Conservation (phyloP, 2,888 invertebrate genomes). For the Cataglyphis rosenhaueri region DNA sequence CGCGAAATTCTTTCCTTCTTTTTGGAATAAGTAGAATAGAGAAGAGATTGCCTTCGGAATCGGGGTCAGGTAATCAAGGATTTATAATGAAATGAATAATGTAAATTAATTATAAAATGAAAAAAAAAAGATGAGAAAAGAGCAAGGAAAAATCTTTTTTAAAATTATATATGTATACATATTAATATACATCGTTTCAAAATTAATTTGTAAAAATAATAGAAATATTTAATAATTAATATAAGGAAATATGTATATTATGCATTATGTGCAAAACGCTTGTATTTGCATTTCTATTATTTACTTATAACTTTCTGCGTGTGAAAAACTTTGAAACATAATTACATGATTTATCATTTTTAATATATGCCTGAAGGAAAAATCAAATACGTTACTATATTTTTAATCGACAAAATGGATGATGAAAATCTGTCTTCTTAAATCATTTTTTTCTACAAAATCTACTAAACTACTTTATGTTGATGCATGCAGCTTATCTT, state of each 20-base stretch:
- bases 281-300: background rate
- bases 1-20: conserved; percentile 15
- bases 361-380: background rate
- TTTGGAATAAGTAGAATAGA: background rate
- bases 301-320: background rate
- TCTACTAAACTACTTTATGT: background rate
- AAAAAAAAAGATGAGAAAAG: background rate
- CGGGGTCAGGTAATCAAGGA: background rate
- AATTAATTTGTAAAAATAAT: background rate
- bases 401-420: conserved; percentile 4
- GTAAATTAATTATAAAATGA: background rate
- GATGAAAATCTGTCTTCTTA: background rate
- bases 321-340: background rate
- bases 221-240: background rate
- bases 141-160: background rate
- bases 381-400: background rate
- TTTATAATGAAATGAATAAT: background rate
- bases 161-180: background rate
- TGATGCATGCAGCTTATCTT: conserved; percentile 26
- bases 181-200: background rate
- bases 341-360: conserved; percentile 8
- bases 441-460: background rate
- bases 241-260: background rate
- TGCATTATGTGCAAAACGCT: no score
- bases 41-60: background rate